Evolutionary conservation across 2,113 vertebrate species (phyloP).

Genomic region (Myiagra hebetior): DNA sequence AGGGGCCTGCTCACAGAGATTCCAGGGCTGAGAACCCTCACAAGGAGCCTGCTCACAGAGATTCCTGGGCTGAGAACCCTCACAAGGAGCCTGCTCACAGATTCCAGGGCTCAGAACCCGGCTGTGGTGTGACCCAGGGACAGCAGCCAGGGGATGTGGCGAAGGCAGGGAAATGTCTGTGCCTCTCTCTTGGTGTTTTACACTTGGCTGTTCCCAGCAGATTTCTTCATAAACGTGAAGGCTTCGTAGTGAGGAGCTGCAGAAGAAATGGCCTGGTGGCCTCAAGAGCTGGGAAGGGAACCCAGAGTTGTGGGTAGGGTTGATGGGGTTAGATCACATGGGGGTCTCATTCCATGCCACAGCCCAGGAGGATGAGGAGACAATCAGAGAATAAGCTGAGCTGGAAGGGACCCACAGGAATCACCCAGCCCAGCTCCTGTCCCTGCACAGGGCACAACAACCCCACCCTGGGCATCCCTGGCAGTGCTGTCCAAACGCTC

Average conservation of each 20-base stretch:
- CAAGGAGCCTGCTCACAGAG: not conserved
- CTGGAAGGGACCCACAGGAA: not conserved
- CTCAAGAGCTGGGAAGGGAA: not conserved
- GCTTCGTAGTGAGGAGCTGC: not conserved
- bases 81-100: not conserved
- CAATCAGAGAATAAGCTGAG: not conserved
- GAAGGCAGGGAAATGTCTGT: not conserved
- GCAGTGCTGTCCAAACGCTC: not conserved
- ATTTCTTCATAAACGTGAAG: not conserved
- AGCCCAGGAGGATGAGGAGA: not conserved
- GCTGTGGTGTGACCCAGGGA: not conserved
- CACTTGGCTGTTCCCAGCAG: not conserved
- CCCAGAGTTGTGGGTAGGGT: rapidly evolving
- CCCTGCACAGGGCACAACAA: not conserved
- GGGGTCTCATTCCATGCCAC: not conserved
- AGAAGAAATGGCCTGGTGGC: not conserved
- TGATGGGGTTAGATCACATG: rapidly evolving
- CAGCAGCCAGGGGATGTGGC: rapidly evolving
- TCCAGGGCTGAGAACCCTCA: not conserved
- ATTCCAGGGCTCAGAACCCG: not conserved
- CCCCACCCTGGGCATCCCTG: not conserved
- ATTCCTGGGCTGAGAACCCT: rapidly evolving
- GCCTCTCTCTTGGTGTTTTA: not conserved
- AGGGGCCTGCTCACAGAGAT: not conserved
- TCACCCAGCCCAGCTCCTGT: rapidly evolving